Base-by-base conservation (phyloP, 2,888 invertebrate species). In the Cheilosia grossa region DNA sequence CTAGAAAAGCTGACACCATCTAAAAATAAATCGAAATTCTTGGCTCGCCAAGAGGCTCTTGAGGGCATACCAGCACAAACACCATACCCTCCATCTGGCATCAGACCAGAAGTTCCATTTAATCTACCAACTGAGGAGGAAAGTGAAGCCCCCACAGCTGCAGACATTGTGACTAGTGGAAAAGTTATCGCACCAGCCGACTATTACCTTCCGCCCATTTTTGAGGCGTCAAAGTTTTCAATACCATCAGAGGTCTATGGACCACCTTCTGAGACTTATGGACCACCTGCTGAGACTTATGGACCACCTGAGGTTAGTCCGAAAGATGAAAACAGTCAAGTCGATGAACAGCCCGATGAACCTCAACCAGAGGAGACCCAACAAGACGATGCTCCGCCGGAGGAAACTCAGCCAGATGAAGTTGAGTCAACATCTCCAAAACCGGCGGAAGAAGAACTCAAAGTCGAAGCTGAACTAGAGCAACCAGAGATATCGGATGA, bases 41-140 rank as follows among this genome's bases (percentile, higher is more conserved):
- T 80, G 15, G 74, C 66, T n/a, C 63, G 80, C 4, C 83, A 83
- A 49, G 80, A 69, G 13, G 51, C 42, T 2, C 30, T 27, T n/a
- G 63, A 74, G 9, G 69, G 69, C 17, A 24, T 69, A 9, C 51
- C 73, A 17, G 21, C 73, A n/a, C 79, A 49, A 9, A 83, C 83
- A 6, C 74, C 80, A 27, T 83, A 83, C 47, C 83, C 83, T 1
- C 70, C 83, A 10, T 53, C 83, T 19, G 83, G 80, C 1, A 33
- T 80, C 19, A 56, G 42, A 24, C 83, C 83, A 40, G 80, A 63
- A n/a, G 33, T 83, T 49, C 49, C 80, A 19, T 83, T 83, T 33
- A 66, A 70, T 24, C 56, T 83, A 2, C 83, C 83, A 6, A 80
- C 74, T 15, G 80, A 80, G 1, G 83, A 75, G 1, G 70, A 54